Base-by-base conservation (phyloP, 2,888 invertebrate genomes). In the Odiellus spinosus region DNA sequence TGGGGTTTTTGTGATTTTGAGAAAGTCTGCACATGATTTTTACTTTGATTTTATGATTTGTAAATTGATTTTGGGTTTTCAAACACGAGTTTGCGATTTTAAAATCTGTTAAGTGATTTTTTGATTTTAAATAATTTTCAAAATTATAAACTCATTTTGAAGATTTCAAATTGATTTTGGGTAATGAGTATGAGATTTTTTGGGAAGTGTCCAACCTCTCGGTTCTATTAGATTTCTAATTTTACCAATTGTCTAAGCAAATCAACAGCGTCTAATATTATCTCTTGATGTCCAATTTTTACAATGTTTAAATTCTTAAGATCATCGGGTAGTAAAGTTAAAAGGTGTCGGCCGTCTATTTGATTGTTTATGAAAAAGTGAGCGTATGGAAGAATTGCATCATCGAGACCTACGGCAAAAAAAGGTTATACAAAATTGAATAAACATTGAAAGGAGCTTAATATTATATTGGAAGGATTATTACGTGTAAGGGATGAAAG, bases 241-340 rank as follows among this genome's bases (percentile, higher is more conserved):
- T 80, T 74, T 70, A 86, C 86, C 69, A 91, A 83, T 68, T 86
- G 82, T 58, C 83, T 72, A 41, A 95, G 73, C 58, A 87, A 81
- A 59, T 88, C 87, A 12, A 93, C 83, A 43, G 88, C 90, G 66
- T 91, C 90, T 40, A 95, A 72, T 53, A 95, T 77, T 45, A 90
- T 76, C 65, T 91, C 91, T 66, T 93, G 90, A 64, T 93, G 91
- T 10, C 93, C 93, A 53, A 95, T 76, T 63, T 82, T 79, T 51
- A 72, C 71, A 61, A 95, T 79, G 18, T 87, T 85, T 46, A 93
- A 73, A 63, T 82, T 78, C 62, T 86, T 82, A 53, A 95, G 73
- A 68, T 90, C 88, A 63, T 87, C 84, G 43, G 86, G 80, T 49
- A 86, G 77, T 59, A 93, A 73, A 63, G 80, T 80, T 56, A 91